Evolutionary conservation across 2,888 invertebrate genomes (phyloP), one percentile per base, ranked within the genome.

Genomic region (Nemurella pictetii): DNA sequence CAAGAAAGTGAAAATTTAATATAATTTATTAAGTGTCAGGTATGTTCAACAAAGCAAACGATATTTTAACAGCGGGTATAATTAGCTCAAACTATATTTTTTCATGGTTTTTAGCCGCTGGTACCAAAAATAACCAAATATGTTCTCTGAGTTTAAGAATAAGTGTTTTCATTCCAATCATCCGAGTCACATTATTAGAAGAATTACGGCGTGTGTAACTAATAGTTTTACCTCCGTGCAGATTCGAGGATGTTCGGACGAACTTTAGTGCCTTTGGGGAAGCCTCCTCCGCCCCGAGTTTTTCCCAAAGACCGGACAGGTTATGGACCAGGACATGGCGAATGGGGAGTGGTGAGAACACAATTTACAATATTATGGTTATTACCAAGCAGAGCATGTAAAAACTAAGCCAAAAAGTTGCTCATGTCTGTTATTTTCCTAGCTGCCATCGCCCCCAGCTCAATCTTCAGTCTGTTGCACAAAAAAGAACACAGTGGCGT

Each of bases 311-410:
- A 55, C 9, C 55, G 82, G 15, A 28, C 26, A 3, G 27, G 2
- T n/a, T 72, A 5, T 27, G 82, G 82, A 1, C 4, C 55, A 29
- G 3, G 28, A 4, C 82, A 27, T 15, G 72, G 72, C 12, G 82
- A 82, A 28, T 82, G 72, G 72, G 82, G 26, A 9, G 82, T 82
- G 82, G 82, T 82, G 29, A 36, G 82, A 32, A 15, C 55, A 15
- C 55, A 12, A 36, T 15, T 36, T 7, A 7, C 15, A 15, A n/a
- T n/a, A n/a, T n/a, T n/a, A n/a, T n/a, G n/a, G n/a, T n/a, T n/a
- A n/a, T n/a, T n/a, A n/a, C n/a, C n/a, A n/a, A n/a, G n/a, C n/a
- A n/a, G n/a, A n/a, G n/a, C n/a, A n/a, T n/a, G n/a, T n/a, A n/a
- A n/a, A n/a, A n/a, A n/a, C n/a, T n/a, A n/a, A n/a, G n/a, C n/a